Conservation (phyloP, 2,113 vertebrate genomes). For the Hymenochirus boettgeri region DNA sequence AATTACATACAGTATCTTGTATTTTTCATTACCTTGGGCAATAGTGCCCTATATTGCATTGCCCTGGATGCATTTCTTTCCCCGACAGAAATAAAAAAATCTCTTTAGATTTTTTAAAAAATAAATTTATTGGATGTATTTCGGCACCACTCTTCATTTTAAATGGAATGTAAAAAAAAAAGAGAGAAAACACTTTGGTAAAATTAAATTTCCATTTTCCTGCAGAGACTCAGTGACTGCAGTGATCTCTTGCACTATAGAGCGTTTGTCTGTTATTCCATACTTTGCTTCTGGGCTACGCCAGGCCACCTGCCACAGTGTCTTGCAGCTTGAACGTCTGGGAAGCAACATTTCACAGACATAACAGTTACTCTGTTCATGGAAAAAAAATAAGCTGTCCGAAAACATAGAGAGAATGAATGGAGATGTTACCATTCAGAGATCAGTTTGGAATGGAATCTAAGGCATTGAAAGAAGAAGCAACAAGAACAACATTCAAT, state of each 20-base stretch:
- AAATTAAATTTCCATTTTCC: constrained; percentile 18
- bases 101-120: too few relatives aligned
- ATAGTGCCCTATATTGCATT: too few relatives aligned
- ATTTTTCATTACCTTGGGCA: too few relatives aligned
- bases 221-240: background rate
- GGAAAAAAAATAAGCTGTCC: constrained; percentile 3
- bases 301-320: constrained; percentile 33
- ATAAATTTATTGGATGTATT: too few relatives aligned
- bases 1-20: too few relatives aligned
- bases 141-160: too few relatives aligned
- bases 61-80: too few relatives aligned
- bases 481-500: constrained; percentile 17
- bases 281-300: constrained; percentile 15
- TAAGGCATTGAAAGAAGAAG: background rate
- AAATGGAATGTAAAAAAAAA: too few relatives aligned
- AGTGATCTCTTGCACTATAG: constrained; percentile 8
- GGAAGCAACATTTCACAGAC: constrained; percentile 26
- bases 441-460: constrained; percentile 18
- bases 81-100: too few relatives aligned
- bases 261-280: constrained; percentile 19
- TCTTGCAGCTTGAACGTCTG: constrained; percentile 28
- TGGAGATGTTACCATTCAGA: constrained; percentile 9
- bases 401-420: constrained; percentile 6
- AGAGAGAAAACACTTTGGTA: constrained; percentile 10
- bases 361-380: constrained; percentile 25